These are phyloP conservation scores for Drosophila grimshawi DNA, from an alignment of 1,140 invertebrate genomes.

Conservation along the genomic window DNA sequence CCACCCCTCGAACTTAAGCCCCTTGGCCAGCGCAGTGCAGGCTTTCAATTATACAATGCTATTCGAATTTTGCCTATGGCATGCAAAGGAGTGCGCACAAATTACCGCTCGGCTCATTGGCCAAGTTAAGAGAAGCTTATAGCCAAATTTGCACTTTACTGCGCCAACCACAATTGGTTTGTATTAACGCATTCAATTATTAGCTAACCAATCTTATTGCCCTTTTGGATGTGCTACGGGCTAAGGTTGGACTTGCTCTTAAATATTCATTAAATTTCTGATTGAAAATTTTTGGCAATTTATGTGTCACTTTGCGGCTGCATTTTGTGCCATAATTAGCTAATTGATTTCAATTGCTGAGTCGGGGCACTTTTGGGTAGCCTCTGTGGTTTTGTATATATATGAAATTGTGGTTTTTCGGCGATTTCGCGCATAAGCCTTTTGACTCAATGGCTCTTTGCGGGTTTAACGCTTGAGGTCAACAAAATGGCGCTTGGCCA, in stretches of 20 bases:
- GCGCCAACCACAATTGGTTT: not conserved
- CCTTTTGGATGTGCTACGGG: not conserved
- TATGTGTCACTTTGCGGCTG: conserved; percentile 39
- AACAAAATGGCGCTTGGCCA: not conserved
- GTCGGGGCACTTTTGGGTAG: conserved; percentile 57
- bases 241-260: conserved; percentile 19
- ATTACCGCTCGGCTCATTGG: conserved; percentile 45
- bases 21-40: not conserved
- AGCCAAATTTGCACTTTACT: conserved; percentile 57
- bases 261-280: conserved; percentile 25
- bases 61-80: conserved; percentile 33
- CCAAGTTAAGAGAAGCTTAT: conserved; percentile 44
- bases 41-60: conserved; percentile 58
- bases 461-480: conserved; percentile 30
- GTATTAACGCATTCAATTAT: conserved; percentile 26
- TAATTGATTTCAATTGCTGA: conserved; percentile 75
- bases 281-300: conserved; percentile 11
- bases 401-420: conserved; percentile 57
- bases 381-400: conserved; percentile 46
- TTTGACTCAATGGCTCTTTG: conserved; percentile 52
- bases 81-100: conserved; percentile 24
- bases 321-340: conserved; percentile 66
- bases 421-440: conserved; percentile 36
- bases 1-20: not conserved
- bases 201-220: not conserved